Base-by-base conservation (phyloP, 2,113 vertebrate species). In the Mola mola region DNA sequence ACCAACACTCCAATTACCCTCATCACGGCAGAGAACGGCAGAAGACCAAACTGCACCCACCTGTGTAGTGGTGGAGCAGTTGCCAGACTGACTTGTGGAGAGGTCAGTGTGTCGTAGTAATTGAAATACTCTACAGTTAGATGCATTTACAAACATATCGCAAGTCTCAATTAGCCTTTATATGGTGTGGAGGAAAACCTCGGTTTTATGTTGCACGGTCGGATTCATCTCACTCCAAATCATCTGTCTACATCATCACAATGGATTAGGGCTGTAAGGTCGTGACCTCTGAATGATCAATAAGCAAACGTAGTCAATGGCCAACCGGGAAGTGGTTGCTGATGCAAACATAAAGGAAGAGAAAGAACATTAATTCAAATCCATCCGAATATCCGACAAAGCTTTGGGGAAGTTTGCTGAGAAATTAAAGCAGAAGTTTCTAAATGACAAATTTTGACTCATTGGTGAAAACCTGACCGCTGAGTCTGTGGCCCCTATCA, bases 1-100 rank as follows among this genome's bases (percentile, higher is more conserved):
- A 71, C 64, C 80, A 80, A 81, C 84, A 82, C 86, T 89, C 87
- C 80, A 87, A 88, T 89, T 90, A 88, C 86, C 76, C 76, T 84
- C 86, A 82, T 86, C 89, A 78, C 84, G 87, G 87, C 89, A 88
- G 64, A 84, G 62, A 75, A 85, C 61, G 69, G 66, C 79, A 80
- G 52, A 72, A 78, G 71, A 75, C 33, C 78, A 71, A 83, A 87
- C 73, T 70, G 72, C 53, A 79, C 69, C 73, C 86, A 82, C 82
- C 78, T 87, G 83, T 85, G 78, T 72, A 65, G 56, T 63, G 81
- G 60, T 62, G 85, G 72, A 62, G 46, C 8, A 6, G 28, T 43
- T 73, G 69, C 62, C 59, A 71, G 51, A 66, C 3, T 37, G 48
- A 43, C 56, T 49, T 48, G 26, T 40, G 63, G 51, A 66, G 59